Evolutionary conservation across 2,113 vertebrate species (phyloP).

Genomic region (Rhinogobius similis): DNA sequence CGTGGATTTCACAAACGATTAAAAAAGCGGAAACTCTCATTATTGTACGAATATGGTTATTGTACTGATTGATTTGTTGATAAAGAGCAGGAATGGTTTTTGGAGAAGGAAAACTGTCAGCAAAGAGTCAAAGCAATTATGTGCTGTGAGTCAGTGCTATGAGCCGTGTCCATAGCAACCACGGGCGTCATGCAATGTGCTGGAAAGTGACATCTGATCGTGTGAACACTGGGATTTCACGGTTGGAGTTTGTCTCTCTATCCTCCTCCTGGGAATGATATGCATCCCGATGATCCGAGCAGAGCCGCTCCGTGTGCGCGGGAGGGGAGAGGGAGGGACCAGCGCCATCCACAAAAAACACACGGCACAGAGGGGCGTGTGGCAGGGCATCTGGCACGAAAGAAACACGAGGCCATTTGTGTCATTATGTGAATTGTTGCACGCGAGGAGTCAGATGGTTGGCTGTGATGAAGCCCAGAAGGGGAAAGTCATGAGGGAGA

Average conservation of each 20-base stretch:
- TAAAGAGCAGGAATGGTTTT: conserved; percentile 41
- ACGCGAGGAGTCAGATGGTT: neutral
- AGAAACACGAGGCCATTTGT: neutral
- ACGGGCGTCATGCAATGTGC: conserved; percentile 47
- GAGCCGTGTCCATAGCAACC: conserved; percentile 74
- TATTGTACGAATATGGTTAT: conserved; percentile 60
- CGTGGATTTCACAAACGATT: conserved; percentile 58
- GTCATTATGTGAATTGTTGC: neutral
- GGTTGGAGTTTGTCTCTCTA: conserved; percentile 35
- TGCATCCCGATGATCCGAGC: conserved; percentile 43
- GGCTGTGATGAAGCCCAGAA: neutral
- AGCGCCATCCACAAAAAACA: neutral
- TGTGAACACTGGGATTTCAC: conserved; percentile 63
- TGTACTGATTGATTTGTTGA: conserved; percentile 54
- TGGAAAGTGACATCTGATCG: conserved; percentile 60
- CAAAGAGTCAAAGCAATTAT: conserved; percentile 38
- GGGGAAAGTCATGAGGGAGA: neutral
- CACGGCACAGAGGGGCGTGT: neutral
- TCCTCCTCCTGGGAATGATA: conserved; percentile 45
- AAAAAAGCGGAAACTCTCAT: conserved; percentile 48
- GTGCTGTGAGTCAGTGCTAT: neutral
- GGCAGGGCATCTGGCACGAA: neutral
- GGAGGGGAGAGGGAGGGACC: conserved; percentile 6
- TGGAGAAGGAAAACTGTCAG: conserved; percentile 8
- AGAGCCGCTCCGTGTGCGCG: conserved; percentile 18